phyloP scores from a whole-genome alignment of 2,113 vertebrate genomes.

The Rana temporaria region DNA sequence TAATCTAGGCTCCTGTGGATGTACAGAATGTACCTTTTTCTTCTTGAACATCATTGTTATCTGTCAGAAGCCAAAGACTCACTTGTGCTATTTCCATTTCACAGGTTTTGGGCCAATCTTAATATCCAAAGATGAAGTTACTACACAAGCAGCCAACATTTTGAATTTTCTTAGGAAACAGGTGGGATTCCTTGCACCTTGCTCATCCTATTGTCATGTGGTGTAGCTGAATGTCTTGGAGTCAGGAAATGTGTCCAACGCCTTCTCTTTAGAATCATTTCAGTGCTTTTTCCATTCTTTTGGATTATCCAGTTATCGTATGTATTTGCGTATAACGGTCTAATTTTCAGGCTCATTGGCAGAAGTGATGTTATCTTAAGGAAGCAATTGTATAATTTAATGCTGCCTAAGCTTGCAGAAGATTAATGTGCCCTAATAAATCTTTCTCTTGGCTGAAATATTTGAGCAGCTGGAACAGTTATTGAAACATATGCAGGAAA shows the following conservation, averaged over 20 bases:
- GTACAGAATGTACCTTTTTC: no score
- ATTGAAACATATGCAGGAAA: background rate
- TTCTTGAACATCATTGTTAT: no score
- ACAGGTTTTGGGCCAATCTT: slow-evolving; percentile 83
- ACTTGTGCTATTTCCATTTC: background rate
- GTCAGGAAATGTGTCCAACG: no score
- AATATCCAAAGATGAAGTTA: slow-evolving; percentile 74
- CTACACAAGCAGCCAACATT: slow-evolving; percentile 89
- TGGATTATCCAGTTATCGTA: no score
- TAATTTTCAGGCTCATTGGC: background rate
- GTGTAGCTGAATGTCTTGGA: no score
- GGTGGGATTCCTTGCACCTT: slow-evolving; percentile 68
- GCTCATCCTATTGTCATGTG: no score
- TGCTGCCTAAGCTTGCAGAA: background rate
- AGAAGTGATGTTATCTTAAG: background rate
- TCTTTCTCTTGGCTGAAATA: slow-evolving; percentile 8
- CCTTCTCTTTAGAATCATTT: no score
- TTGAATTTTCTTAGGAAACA: slow-evolving; percentile 91
- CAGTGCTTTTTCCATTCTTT: no score
- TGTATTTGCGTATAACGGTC: no score
- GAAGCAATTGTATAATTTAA: background rate
- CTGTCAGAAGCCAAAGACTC: no score
- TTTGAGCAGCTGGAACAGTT: background rate
- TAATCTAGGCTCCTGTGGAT: no score
- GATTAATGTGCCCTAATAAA: background rate